Base-by-base conservation (phyloP, 2,888 invertebrate genomes). In the Caenorhabditis drosophilae region DNA sequence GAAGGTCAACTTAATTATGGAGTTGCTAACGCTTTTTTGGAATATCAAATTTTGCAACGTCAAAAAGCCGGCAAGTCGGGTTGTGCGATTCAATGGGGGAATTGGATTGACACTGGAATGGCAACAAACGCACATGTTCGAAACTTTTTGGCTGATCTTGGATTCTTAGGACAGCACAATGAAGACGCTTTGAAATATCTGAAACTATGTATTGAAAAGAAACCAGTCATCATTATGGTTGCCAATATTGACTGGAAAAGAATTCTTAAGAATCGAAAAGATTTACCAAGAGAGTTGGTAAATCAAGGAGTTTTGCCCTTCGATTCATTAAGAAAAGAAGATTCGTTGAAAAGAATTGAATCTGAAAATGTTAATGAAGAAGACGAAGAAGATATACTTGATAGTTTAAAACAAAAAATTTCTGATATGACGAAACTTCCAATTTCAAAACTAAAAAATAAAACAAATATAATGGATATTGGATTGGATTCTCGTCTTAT, bases 51-150 rank as follows among this genome's bases (percentile, higher is more conserved):
- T 16, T 53, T 41, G 42, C 47, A 57, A 26, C 64, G 64, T 38
- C 45, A 55, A 2, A n/a, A 15, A 7, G 27, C 46, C 23, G 63
- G 69, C 20, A 46, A 57, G n/a, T 35, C 60, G 4, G 74, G 75
- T 12, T 70, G 67, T 12, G 59, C 74, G 2, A 75, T 81, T 42
- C 74, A 76, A 51, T 81, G 81, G 81, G 81, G 79, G 20, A 81
- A 79, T 46, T 81, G 81, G 81, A 44, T 61, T 12, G 79, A 79
- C 23, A 70, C 73, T 15, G 81, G 81, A 23, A 78, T 81, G 78
- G 81, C 81, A 4, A 70, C 73, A 4, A 66, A 69, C 18, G 42
- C 51, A n/a, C 50, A 57, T 7, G 61, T 78, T 22, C 61, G 60
- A 18, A 66, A 61, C 7, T 49, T 67, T 41, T 51, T 80, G 18